Conservation (phyloP, 1,140 invertebrate species). For the Samia ricini region DNA sequence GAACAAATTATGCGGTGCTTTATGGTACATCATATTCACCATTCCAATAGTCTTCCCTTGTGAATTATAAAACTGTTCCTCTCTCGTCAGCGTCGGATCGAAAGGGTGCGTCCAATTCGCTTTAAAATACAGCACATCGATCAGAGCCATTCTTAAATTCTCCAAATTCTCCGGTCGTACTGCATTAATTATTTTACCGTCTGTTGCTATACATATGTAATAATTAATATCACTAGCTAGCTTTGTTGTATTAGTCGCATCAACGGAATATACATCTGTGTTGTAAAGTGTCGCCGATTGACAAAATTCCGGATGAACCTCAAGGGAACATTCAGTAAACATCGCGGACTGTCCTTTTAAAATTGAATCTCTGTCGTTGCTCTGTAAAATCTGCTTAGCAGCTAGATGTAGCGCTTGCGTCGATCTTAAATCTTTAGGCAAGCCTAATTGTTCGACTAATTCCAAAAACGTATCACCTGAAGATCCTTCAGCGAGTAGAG, state of each 20-base stretch:
- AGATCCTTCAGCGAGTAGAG: slow-evolving; percentile 75
- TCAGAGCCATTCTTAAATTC: slow-evolving; percentile 81
- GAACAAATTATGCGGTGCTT: slow-evolving; percentile 59
- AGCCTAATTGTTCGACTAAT: slow-evolving; percentile 58
- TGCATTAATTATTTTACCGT: slow-evolving; percentile 51
- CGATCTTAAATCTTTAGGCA: slow-evolving; percentile 57
- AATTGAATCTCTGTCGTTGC: slow-evolving; percentile 38
- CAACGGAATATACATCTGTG: slow-evolving; percentile 52
- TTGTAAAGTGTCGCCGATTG: slow-evolving; percentile 50
- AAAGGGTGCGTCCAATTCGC: slow-evolving; percentile 84
- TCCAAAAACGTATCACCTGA: slow-evolving; percentile 71
- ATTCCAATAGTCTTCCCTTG: slow-evolving; percentile 68
- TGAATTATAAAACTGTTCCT: slow-evolving; percentile 71
- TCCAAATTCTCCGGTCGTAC: slow-evolving; percentile 57
- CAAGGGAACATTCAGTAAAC: slow-evolving; percentile 46
- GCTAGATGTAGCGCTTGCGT: slow-evolving; percentile 55
- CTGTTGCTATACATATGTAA: slow-evolving; percentile 59
- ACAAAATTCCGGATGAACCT: slow-evolving; percentile 63
- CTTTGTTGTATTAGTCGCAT: slow-evolving; percentile 52
- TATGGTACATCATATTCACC: slow-evolving; percentile 78
- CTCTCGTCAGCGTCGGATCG: slow-evolving; percentile 77
- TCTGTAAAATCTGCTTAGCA: slow-evolving; percentile 39
- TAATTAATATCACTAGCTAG: slow-evolving; percentile 63
- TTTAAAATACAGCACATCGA: slow-evolving; percentile 88
- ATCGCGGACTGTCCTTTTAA: slow-evolving; percentile 52